phyloP scores from a whole-genome alignment of 2,113 vertebrate genomes.

The Grus americana region DNA sequence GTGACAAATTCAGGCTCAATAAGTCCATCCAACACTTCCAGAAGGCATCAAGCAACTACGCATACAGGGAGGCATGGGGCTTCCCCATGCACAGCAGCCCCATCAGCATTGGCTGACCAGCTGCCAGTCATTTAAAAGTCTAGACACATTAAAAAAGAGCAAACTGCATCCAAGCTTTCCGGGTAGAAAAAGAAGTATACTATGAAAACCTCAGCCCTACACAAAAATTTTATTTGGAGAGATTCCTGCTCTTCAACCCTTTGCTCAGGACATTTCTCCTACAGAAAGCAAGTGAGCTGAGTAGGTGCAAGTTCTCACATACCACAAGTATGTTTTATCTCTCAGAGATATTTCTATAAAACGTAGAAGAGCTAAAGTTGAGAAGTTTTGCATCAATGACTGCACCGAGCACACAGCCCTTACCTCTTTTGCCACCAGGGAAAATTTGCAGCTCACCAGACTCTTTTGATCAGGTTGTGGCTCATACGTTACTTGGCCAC shows the following conservation, averaged over 20 bases:
- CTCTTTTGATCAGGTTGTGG: neutral
- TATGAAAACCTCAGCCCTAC: neutral
- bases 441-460: neutral
- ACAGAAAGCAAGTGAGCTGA: neutral
- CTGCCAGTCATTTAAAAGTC: neutral
- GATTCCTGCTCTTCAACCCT: neutral
- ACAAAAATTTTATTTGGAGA: neutral
- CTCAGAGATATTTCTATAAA: neutral
- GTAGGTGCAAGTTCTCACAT: neutral
- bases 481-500: rapidly evolving
- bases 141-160: neutral
- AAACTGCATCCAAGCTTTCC: neutral
- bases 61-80: neutral
- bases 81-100: rapidly evolving
- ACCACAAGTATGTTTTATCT: neutral
- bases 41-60: neutral
- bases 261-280: neutral
- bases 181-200: neutral
- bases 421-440: neutral
- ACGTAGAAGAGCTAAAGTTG: neutral
- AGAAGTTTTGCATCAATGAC: neutral
- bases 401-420: neutral
- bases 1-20: neutral
- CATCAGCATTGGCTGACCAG: neutral
- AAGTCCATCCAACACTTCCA: neutral